Base-by-base conservation (phyloP, 2,888 invertebrate species). In the Dicranocentrus wangi region DNA sequence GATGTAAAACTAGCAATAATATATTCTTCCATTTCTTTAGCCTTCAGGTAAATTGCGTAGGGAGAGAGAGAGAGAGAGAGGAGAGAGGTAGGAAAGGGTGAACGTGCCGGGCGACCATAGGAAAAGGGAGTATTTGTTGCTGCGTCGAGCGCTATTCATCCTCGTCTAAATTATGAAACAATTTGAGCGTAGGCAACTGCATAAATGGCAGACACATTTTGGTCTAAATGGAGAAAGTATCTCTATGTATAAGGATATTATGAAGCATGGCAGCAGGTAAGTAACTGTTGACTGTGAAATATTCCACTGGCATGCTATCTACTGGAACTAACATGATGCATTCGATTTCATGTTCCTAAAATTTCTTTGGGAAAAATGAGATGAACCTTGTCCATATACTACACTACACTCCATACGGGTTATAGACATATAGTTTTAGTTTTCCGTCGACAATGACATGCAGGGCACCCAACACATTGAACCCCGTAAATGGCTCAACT, bases 211-310 rank as follows among this genome's bases (percentile, higher is more conserved):
- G n/a, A n/a, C n/a, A 47, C 5, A 47, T 10, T 47, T 47, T 47
- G 10, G 2, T 47, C n/a, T 7, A 47, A 47, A n/a, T 10, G 32
- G 10, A 32, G 32, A 10, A 32, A 32, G 32, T 3, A n/a, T n/a
- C n/a, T n/a, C n/a, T n/a, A n/a, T n/a, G n/a, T n/a, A n/a, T 39
- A 39, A 39, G 39, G 7, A 39, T 39, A 39, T n/a, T 10, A n/a
- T 10, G 47, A n/a, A 15, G 15, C 47, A 5, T n/a, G n/a, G 10
- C 13, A 47, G 7, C 47, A 47, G 15, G 10, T 15, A 47, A 47
- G 47, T 47, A 47, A 47, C 47, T 47, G 47, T 47, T 47, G 47
- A 47, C 47, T 47, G 47, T 47, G n/a, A 47, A 47, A 47, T 10
- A 10, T 47, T 47, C n/a, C n/a, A 47, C 47, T 5, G 3, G n/a